These are phyloP conservation scores for Patagioenas fasciata DNA, from an alignment of 2,113 vertebrate species.

Conservation along the genomic window DNA sequence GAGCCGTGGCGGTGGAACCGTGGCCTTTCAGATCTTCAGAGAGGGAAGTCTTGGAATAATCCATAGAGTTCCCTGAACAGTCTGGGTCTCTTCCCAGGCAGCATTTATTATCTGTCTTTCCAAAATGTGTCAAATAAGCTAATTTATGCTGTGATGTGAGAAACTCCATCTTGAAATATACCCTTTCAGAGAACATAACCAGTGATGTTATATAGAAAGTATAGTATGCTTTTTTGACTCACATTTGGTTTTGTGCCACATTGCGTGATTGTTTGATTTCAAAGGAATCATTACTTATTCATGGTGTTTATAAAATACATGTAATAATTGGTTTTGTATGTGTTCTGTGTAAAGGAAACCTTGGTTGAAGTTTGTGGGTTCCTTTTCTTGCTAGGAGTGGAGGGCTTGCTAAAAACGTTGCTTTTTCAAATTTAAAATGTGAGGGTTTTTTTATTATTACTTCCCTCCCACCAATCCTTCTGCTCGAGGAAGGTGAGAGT, in stretches of 20 bases:
- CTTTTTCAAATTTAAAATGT: not conserved
- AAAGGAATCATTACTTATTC: not conserved
- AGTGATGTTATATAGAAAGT: not conserved
- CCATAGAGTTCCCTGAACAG: not conserved
- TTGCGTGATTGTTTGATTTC: not conserved
- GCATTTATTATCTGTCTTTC: not conserved
- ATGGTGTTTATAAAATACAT: not conserved
- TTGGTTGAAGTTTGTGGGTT: not conserved
- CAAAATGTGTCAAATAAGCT: not conserved
- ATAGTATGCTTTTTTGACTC: not conserved
- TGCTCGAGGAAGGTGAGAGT: not conserved
- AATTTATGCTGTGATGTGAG: not conserved
- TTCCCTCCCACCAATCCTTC: rapidly evolving
- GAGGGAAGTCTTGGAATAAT: not conserved
- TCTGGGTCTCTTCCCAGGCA: not conserved
- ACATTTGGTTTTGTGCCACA: not conserved
- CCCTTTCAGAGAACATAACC: not conserved
- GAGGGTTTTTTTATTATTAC: not conserved
- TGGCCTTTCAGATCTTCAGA: not conserved
- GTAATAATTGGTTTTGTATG: not conserved
- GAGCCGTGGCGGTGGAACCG: not conserved
- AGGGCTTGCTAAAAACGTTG: not conserved
- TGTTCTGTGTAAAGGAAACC: not conserved
- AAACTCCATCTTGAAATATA: not conserved
- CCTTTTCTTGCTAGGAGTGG: not conserved